phyloP scores from a whole-genome alignment of 2,888 invertebrate genomes.

The Caenorhabditis macrosperma region DNA sequence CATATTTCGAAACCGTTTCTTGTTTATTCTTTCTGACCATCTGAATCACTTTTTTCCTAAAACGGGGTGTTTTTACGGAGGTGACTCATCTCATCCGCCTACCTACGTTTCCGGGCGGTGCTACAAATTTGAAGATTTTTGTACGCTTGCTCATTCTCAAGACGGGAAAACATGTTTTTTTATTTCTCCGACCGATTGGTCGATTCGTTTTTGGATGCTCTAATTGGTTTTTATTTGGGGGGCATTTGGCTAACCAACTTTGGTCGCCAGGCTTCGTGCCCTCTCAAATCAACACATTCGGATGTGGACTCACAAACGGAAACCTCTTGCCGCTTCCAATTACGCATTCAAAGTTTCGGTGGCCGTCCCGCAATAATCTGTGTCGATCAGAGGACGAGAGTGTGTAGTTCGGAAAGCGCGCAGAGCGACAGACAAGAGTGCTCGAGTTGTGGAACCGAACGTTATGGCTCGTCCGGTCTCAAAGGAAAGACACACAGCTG shows the following conservation, averaged over 20 bases:
- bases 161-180: conserved; percentile 40
- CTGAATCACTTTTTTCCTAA: conserved; percentile 10
- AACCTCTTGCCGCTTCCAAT: conserved; percentile 9
- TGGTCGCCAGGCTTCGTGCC: background rate
- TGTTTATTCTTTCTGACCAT: conserved; percentile 35
- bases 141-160: background rate
- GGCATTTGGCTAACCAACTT: background rate
- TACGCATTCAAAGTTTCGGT: conserved; percentile 29
- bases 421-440: conserved; percentile 33
- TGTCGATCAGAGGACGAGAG: conserved; percentile 23
- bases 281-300: background rate
- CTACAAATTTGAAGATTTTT: conserved; percentile 23
- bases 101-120: conserved; percentile 7
- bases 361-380: conserved; percentile 24
- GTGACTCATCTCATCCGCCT: conserved; percentile 41
- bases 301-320: conserved; percentile 1
- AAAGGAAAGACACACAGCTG: conserved; percentile 38
- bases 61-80: background rate
- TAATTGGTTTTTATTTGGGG: conserved; percentile 40
- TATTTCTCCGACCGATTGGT: background rate
- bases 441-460: conserved; percentile 31
- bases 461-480: conserved; percentile 13
- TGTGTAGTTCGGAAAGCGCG: conserved; percentile 35
- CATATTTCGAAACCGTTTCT: conserved; percentile 26
- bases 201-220: conserved; percentile 7